These are phyloP conservation scores for Phyto melanocephala DNA, from an alignment of 2,888 invertebrate genomes.

Conservation along the genomic window DNA sequence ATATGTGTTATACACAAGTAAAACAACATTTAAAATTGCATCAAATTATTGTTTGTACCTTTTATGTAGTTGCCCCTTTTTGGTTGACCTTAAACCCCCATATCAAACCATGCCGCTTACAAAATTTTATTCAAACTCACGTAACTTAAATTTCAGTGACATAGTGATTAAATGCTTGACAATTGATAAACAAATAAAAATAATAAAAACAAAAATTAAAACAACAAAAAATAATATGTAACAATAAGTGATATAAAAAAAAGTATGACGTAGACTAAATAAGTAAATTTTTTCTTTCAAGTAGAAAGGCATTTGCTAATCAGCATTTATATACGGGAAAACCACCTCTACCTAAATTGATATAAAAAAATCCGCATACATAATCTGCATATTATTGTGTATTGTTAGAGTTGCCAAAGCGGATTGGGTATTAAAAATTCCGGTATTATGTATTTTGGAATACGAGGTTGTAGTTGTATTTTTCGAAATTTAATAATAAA, in stretches of 20 bases:
- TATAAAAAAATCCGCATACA: slow-evolving; percentile 1
- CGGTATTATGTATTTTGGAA: too few relatives aligned
- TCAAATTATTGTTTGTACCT: slow-evolving; percentile 9
- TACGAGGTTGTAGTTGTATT: too few relatives aligned
- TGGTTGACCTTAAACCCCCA: too few relatives aligned
- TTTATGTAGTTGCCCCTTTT: neutral
- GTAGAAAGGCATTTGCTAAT: neutral
- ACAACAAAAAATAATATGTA: too few relatives aligned
- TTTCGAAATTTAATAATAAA: too few relatives aligned
- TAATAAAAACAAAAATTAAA: neutral
- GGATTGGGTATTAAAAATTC: too few relatives aligned
- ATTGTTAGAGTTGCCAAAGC: too few relatives aligned
- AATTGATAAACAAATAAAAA: slow-evolving; percentile 10
- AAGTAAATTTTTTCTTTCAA: neutral
- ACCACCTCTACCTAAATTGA: neutral
- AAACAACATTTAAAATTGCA: slow-evolving; percentile 28
- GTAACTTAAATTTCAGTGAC: slow-evolving; percentile 1
- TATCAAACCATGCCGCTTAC: neutral
- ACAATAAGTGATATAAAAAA: too few relatives aligned
- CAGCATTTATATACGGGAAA: neutral
- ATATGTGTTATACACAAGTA: slow-evolving; percentile 1
- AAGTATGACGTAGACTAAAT: too few relatives aligned
- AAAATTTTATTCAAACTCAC: neutral
- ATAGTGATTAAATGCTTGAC: neutral
- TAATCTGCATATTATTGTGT: too few relatives aligned